Evolutionary conservation across 2,888 invertebrate species (phyloP), one percentile per base, ranked within the genome.

Genomic region (Papilio protenor): DNA sequence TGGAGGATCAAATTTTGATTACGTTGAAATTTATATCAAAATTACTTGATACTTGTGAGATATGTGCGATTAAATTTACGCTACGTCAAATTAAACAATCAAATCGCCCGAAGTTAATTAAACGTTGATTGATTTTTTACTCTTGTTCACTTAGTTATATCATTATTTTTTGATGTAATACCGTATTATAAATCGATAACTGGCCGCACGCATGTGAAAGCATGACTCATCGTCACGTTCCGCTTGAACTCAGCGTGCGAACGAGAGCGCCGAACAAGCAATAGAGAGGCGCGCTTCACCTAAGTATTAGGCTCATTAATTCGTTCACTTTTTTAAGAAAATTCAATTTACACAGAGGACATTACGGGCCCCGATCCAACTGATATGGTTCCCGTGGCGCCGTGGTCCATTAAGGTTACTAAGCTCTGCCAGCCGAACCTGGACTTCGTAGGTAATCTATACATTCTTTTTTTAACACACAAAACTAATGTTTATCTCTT

Each of bases 401-500:
- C 98, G 0, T 99, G 99, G 98, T 98, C 98, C 61, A 97, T 98
- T 81, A 97, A 98, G 87, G 95, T 97, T 79, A 97, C 99, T 0
- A 98, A 98, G 93, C 97, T 98, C 96, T 97, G 97, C 10, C 99
- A 99, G 91, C 99, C 99, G 0, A 98, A 98, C 93, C 96, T 99
- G 81, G 99, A 99, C 92, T 99, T 97, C 88, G 96, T 96, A 86
- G 98, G 98, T 98, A 95, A 95, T 95, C 85, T 21, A 40, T 69
- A 64, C 49, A 74, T 55, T 73, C 45, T 61, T 71, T 77, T 79
- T 27, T 11, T 23, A 74, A 8, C 27, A 47, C 45, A 8, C 18
- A 33, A 59, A 57, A 57, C n/a, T 57, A 59, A 33, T 33, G 33
- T 27, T 27, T 27, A 27, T 27, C 27, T 27, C 27, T 27, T 27